Evolutionary conservation across 2,888 invertebrate genomes (phyloP).

Genomic region (Microplitis deprimator): DNA sequence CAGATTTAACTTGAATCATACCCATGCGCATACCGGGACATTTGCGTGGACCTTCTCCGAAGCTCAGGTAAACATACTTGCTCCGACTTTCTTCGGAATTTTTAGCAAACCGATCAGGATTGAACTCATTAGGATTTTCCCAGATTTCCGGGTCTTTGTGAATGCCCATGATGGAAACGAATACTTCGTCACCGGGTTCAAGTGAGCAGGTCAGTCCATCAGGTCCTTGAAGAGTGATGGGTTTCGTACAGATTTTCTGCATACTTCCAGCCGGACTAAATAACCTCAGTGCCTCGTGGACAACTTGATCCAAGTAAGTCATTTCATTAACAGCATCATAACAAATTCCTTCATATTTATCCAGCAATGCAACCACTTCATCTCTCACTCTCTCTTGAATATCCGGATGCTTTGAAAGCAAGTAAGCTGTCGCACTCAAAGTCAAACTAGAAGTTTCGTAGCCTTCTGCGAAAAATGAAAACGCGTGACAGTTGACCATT

Average conservation of each 20-base stretch:
- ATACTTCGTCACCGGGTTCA: slow-evolving; percentile 48
- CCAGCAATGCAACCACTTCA: slow-evolving; percentile 67
- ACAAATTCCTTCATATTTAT: slow-evolving; percentile 62
- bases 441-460: slow-evolving; percentile 73
- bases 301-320: slow-evolving; percentile 72
- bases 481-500: slow-evolving; percentile 68
- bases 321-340: slow-evolving; percentile 71
- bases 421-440: slow-evolving; percentile 70
- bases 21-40: slow-evolving; percentile 48
- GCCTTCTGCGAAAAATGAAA: slow-evolving; percentile 73
- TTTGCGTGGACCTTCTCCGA: slow-evolving; percentile 47
- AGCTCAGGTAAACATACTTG: slow-evolving; percentile 42
- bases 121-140: slow-evolving; percentile 44
- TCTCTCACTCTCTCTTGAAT: slow-evolving; percentile 70
- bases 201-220: slow-evolving; percentile 53
- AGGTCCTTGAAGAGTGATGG: slow-evolving; percentile 47
- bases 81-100: slow-evolving; percentile 24
- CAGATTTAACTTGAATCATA: slow-evolving; percentile 44
- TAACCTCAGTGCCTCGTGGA: slow-evolving; percentile 56
- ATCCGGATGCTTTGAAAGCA: slow-evolving; percentile 69
- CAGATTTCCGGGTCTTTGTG: slow-evolving; percentile 48
- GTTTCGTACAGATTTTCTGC: slow-evolving; percentile 50
- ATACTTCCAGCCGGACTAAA: slow-evolving; percentile 41
- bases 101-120: slow-evolving; percentile 48
- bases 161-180: slow-evolving; percentile 49